Base-by-base conservation (phyloP, 2,113 vertebrate genomes). In the Ciconia stormi region DNA sequence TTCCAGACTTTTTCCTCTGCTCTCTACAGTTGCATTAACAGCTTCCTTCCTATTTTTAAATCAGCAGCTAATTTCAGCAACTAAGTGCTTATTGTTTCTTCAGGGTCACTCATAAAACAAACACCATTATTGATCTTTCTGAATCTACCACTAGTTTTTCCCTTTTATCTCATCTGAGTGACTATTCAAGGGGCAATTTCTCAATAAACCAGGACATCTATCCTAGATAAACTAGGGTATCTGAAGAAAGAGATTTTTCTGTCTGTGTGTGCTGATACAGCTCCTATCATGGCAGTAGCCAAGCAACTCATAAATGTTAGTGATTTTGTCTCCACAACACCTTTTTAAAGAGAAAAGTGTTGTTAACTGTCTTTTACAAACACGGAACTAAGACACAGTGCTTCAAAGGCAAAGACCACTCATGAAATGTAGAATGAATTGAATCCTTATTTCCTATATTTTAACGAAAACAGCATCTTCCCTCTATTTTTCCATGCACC, bases 31-130 rank as follows among this genome's bases (percentile, higher is more conserved):
- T 91, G 82, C 74, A 87, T 93, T 95, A 96, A 95, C 89, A 93
- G 93, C 84, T 96, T 91, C 91, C 89, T 95, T 94, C 94, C 96
- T 97, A 97, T 97, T 97, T 97, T 96, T 94, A 95, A 95, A 95
- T 95, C 95, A 93, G 89, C 79, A 86, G 93, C 95, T 97, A 93
- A 97, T 97, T 96, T 95, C 95, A 93, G 96, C 91, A 96, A 91
- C 95, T 95, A 95, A 95, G 87, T 88, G 89, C 94, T 93, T 97
- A 96, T 95, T 97, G 94, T 95, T 97, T 95, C 91, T 97, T 94
- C 94, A 96, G 95, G 94, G 96, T 95, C 94, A 90, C 87, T 91
- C 94, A 96, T 96, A 95, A 97, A 97, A 91, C 82, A 95, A 96
- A 97, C 89, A 91, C 78, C 50, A 62, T 95, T 97, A 97, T 97